Percentiles rank a stretch among this genome's conserved stretches.
Conservation (phyloP, 37 sponge, comb jelly and placozoan genomes). For the Petrosia ficiformis region DNA sequence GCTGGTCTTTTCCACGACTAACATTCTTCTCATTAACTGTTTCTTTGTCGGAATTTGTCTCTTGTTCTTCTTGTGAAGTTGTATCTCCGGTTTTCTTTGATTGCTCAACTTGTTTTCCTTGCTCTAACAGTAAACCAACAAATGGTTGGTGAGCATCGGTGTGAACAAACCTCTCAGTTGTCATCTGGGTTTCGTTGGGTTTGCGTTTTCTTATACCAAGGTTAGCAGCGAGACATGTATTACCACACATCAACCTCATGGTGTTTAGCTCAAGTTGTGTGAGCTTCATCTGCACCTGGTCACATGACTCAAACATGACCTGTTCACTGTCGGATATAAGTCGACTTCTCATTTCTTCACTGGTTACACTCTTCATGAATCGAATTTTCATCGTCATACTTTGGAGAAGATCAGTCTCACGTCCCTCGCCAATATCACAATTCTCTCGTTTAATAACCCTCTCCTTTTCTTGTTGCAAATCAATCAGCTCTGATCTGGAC, state of each 20-base stretch:
- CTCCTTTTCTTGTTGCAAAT: neutral
- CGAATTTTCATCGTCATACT: conserved; percentile 70
- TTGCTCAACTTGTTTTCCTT: conserved; percentile 25
- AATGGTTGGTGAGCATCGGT: conserved; percentile 24
- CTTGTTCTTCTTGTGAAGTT: neutral
- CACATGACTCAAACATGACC: conserved; percentile 60
- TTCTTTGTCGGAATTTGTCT: conserved; percentile 3
- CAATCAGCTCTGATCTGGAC: conserved; percentile 1
- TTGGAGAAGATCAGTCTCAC: conserved; percentile 54
- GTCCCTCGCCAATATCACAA: conserved; percentile 2
- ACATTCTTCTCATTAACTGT: neutral
- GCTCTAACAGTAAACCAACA: conserved; percentile 58
- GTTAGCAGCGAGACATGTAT: neutral
- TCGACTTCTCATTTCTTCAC: conserved; percentile 40
- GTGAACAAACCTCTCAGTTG: neutral
- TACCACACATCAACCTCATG: conserved; percentile 7
- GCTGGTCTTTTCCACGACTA: neutral
- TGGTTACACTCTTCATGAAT: conserved; percentile 50
- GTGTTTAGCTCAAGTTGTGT: conserved; percentile 63
- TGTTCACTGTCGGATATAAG: conserved; percentile 25
- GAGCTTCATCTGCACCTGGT: conserved; percentile 72
- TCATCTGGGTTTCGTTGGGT: neutral
- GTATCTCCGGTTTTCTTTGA: neutral
- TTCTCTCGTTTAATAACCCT: conserved; percentile 10
- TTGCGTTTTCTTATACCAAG: neutral